Evolutionary conservation across 2,888 invertebrate species (phyloP), one percentile per base, ranked within the genome.

Genomic region (Caenorhabditis sp.): DNA sequence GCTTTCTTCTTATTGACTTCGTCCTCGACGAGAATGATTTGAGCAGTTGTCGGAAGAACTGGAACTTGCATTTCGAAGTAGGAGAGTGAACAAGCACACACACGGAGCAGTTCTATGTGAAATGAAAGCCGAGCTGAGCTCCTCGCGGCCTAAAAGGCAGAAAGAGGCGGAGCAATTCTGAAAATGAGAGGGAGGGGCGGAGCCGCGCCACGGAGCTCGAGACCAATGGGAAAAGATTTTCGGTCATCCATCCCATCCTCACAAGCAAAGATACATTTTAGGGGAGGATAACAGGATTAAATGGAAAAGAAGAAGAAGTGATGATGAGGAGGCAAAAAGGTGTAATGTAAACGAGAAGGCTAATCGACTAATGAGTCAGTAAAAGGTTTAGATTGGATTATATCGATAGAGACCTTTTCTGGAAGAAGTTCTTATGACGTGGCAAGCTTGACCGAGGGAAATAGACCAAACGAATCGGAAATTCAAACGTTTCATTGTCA

Each of bases 311-410:
- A 6, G 22, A 7, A n/a, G 48, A 48, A 15, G 30, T 15, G 13
- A 32, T 56, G 66, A 43, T 68, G 45, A 68, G 43, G 56, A 58
- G 46, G 56, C n/a, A n/a, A 68, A 58, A 52, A 52, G 59, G 56
- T 68, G 39, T 27, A 32, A 26, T 32, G 53, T 32, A 61, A 61
- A 50, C 35, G 35, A 35, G n/a, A n/a, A n/a, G 35, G 53, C 55
- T 56, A 65, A 65, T 65, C 45, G 55, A 55, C 45, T 65, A 65
- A 65, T 65, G 55, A 65, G 65, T 65, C 65, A 65, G 55, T 53
- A 55, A 46, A 48, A 35, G 11, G 20, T 22, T 46, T 48, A 55
- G 46, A 46, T 55, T 45, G 45, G 41, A 52, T 13, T 3, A 9
- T 5, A 30, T 30, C 6, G 30, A 7, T 30, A 5, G 30, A 30